Conservation (phyloP, 1,140 invertebrate genomes). For the Phenacoccus solenopsis region DNA sequence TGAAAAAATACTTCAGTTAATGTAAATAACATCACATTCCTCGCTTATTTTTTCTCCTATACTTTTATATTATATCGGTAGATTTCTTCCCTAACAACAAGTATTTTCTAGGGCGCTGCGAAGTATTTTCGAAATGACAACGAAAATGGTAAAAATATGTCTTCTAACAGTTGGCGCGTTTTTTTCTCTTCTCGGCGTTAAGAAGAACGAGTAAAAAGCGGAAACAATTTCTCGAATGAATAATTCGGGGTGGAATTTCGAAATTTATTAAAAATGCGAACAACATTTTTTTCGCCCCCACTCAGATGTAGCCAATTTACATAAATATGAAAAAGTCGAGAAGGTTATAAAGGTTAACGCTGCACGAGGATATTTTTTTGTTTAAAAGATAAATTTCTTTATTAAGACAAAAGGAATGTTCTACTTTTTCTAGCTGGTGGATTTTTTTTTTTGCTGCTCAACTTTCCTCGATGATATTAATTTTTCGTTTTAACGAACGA, state of each 20-base stretch:
- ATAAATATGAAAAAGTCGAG: neutral
- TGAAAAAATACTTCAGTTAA: too few relatives aligned
- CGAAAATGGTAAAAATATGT: conserved; percentile 2
- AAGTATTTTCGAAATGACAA: neutral
- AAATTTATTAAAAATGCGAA: conserved; percentile 3
- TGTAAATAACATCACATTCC: too few relatives aligned
- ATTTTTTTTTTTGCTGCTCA: neutral
- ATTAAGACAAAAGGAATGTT: neutral
- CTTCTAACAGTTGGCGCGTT: neutral
- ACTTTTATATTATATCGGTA: too few relatives aligned
- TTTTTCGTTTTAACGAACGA: neutral
- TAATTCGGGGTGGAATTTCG: neutral
- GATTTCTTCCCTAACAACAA: too few relatives aligned
- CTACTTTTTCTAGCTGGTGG: neutral
- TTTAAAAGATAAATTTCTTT: neutral
- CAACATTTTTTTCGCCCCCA: neutral
- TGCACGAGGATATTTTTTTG: neutral
- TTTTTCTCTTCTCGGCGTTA: neutral
- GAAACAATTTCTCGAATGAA: conserved; percentile 2
- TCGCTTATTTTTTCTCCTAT: too few relatives aligned
- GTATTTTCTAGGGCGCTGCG: too few relatives aligned
- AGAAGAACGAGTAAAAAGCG: neutral
- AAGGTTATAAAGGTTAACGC: neutral
- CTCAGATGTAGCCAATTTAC: neutral
- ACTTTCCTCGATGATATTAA: neutral